Evolutionary conservation across 1,140 invertebrate species (phyloP), one percentile per base, ranked within the genome.

Genomic region (Pollicipes pollicipes): DNA sequence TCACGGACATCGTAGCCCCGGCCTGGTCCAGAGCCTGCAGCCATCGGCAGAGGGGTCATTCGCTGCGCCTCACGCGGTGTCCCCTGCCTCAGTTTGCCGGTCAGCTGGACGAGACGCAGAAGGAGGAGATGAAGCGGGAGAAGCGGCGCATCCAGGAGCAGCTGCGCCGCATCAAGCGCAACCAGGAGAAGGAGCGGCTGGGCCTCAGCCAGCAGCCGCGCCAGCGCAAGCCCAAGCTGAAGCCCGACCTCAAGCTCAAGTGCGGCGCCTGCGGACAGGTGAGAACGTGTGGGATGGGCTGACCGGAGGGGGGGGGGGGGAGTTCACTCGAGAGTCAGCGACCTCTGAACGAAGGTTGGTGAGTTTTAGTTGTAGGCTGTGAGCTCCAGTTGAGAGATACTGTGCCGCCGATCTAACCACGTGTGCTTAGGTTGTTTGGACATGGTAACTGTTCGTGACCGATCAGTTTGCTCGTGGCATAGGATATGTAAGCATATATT

Each of bases 131-230:
- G 89, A 95, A 97, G 76, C 84, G 93, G 69, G 97, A 99, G 78
- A 96, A 97, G 77, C 82, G 95, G 28, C 85, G 97, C 71, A 89
- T 98, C 73, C 97, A 99, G 75, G 97, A 99, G 79, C 95, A 99
- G 80, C 77, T 98, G 63, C 82, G 97, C 69, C 85, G 97, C 75
- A 91, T 95, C 58, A 95, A 95, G 77, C 82, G 93, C 32, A 96
- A 95, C 79, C 91, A 96, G 77, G 92, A 95, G 76, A 85, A 89
- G 26, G 90, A 93, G 58, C 79, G 78, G 68, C 73, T 88, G 30
- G 85, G 84, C 30, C 83, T 82, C 13, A 69, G 17, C 70, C 75
- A 73, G 13, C 74, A 73, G 45, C 74, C 76, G 69, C 68, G 76
- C 75, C 69, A 79, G 76, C 87, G 91, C 76, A 90, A 90, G 76